These are phyloP conservation scores for Ormyrus pomaceus DNA, from an alignment of 2,888 invertebrate species.

Conservation along the genomic window DNA sequence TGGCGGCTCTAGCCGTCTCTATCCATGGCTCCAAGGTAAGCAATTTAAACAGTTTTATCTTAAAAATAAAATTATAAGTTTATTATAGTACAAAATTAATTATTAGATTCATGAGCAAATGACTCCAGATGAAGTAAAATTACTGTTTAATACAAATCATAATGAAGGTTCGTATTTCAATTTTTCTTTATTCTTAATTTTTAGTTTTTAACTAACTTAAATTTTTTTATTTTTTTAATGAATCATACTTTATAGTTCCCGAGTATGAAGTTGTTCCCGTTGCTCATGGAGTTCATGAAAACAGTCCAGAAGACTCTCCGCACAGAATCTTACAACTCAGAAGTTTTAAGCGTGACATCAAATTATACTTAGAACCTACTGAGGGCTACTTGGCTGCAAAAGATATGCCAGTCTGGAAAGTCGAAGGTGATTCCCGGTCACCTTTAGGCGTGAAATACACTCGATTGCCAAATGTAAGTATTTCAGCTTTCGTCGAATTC, in stretches of 20 bases:
- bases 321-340: slow-evolving; percentile 58
- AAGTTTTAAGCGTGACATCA: slow-evolving; percentile 61
- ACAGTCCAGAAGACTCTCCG: slow-evolving; percentile 9
- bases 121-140: slow-evolving; percentile 63
- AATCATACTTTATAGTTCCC: slow-evolving; percentile 63
- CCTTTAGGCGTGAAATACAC: slow-evolving; percentile 62
- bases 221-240: slow-evolving; percentile 3
- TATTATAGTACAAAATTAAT: not conserved
- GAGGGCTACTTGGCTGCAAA: slow-evolving; percentile 64
- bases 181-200: no score
- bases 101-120: slow-evolving; percentile 64
- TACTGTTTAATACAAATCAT: slow-evolving; percentile 60
- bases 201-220: not conserved
- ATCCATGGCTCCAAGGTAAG: slow-evolving; percentile 33
- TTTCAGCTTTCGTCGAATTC: not conserved
- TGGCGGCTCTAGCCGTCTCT: not conserved
- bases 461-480: slow-evolving; percentile 49
- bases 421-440: slow-evolving; percentile 54
- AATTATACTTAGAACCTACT: slow-evolving; percentile 65
- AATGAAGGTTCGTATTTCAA: slow-evolving; percentile 57
- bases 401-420: slow-evolving; percentile 66
- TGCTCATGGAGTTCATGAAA: slow-evolving; percentile 57
- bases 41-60: not conserved
- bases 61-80: not conserved
- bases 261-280: slow-evolving; percentile 66